phyloP scores from a whole-genome alignment of 2,888 invertebrate genomes.

The Eudasyphora cyanicolor region DNA sequence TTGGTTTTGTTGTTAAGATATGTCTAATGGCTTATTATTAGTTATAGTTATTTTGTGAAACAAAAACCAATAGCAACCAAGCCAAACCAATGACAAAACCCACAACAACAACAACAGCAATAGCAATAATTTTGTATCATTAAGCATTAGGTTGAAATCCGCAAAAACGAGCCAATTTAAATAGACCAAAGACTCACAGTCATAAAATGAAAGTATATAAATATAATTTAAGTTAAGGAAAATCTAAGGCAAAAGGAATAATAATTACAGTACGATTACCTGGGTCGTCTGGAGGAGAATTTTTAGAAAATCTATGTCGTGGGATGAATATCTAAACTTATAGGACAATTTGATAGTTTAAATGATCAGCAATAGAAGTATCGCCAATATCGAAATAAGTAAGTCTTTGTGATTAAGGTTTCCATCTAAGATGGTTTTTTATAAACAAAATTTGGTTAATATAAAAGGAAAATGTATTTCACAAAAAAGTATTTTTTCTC shows the following conservation, averaged over 20 bases:
- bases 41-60: neutral
- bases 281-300: no score
- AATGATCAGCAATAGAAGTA: no score
- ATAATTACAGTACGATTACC: no score
- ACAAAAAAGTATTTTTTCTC: no score
- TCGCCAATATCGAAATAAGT: no score
- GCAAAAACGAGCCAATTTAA: neutral
- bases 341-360: no score
- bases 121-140: neutral
- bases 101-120: neutral
- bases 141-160: neutral
- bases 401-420: no score
- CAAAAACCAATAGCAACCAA: slow-evolving; percentile 12
- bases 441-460: no score
- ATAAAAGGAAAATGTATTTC: no score
- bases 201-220: neutral
- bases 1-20: slow-evolving; percentile 12
- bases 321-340: no score
- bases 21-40: slow-evolving; percentile 28
- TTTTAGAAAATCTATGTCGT: no score
- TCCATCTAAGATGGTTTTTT: no score
- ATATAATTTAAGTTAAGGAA: neutral
- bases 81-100: neutral
- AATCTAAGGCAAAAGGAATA: neutral
- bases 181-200: neutral